Evolutionary conservation across 1,140 invertebrate species (phyloP).

Genomic region (Leptoteleia sp.): DNA sequence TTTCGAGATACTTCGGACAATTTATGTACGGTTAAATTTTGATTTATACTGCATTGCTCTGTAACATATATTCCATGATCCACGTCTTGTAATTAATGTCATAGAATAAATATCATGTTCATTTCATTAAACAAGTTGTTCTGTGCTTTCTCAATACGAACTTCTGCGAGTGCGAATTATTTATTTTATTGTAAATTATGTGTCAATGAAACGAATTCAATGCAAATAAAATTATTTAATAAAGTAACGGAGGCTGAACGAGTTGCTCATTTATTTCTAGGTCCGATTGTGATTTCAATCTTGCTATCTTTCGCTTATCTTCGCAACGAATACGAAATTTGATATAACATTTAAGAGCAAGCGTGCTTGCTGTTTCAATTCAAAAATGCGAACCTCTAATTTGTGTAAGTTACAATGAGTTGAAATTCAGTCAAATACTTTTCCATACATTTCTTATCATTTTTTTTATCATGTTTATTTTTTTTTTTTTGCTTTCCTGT

Average conservation of each 20-base stretch:
- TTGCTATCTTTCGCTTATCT: conserved; percentile 19
- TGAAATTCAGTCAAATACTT: too few relatives aligned
- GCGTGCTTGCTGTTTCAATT: neutral
- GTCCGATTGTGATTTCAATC: conserved; percentile 6
- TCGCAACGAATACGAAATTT: conserved; percentile 14
- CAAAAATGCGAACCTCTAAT: too few relatives aligned
- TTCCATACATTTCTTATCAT: too few relatives aligned
- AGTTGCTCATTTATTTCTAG: conserved; percentile 16
- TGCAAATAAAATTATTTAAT: conserved; percentile 59
- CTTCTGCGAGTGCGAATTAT: conserved; percentile 40
- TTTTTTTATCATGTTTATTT: too few relatives aligned
- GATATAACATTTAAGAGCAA: conserved; percentile 13
- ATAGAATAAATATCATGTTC: conserved; percentile 62
- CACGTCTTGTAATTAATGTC: conserved; percentile 60
- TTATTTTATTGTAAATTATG: conserved; percentile 51
- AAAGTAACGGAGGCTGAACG: conserved; percentile 8
- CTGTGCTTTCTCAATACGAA: conserved; percentile 43
- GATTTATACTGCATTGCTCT: conserved; percentile 45
- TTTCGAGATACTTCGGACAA: conserved; percentile 48
- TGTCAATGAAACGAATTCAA: conserved; percentile 24
- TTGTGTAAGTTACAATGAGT: too few relatives aligned
- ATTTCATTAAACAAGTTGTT: conserved; percentile 42
- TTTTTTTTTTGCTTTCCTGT: too few relatives aligned
- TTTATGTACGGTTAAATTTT: conserved; percentile 59
- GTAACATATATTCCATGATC: conserved; percentile 45